Conservation (phyloP, 2,113 vertebrate species). For the Castor canadensis region DNA sequence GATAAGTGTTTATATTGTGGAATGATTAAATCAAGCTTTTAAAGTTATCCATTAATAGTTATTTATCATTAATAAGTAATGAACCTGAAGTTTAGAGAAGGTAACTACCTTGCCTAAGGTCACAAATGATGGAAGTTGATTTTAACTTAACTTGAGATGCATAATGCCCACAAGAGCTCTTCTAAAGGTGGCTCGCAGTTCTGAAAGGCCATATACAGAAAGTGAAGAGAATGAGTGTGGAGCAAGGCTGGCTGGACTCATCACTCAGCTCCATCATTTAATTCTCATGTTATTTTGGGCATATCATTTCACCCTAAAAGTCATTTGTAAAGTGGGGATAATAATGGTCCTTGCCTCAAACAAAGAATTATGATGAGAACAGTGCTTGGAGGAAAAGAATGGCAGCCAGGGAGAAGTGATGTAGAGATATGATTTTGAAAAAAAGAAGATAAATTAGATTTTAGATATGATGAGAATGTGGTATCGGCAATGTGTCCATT, state of each 20-base stretch:
- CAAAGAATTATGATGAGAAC: neutral
- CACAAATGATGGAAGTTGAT: neutral
- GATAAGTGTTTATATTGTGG: neutral
- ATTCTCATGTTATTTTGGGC: neutral
- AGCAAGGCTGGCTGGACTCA: neutral
- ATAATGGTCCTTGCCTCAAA: neutral
- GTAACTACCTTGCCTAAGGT: neutral
- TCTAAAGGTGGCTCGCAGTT: neutral
- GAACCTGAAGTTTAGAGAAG: neutral
- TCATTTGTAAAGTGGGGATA: neutral
- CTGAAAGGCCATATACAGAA: neutral
- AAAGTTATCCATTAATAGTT: neutral
- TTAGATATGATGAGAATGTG: neutral
- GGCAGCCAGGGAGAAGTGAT: neutral
- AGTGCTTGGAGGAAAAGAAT: neutral
- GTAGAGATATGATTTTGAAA: neutral
- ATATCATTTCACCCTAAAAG: neutral
- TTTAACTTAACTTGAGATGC: neutral
- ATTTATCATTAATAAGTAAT: neutral
- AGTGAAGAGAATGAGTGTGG: neutral
- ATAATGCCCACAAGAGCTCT: neutral
- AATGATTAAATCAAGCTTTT: neutral
- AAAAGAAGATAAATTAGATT: neutral
- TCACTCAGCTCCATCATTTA: neutral
- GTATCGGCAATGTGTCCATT: neutral